Evolutionary conservation across 2,113 vertebrate species (phyloP), one percentile per base, ranked within the genome.

Genomic region (Burhinus oedicnemus): DNA sequence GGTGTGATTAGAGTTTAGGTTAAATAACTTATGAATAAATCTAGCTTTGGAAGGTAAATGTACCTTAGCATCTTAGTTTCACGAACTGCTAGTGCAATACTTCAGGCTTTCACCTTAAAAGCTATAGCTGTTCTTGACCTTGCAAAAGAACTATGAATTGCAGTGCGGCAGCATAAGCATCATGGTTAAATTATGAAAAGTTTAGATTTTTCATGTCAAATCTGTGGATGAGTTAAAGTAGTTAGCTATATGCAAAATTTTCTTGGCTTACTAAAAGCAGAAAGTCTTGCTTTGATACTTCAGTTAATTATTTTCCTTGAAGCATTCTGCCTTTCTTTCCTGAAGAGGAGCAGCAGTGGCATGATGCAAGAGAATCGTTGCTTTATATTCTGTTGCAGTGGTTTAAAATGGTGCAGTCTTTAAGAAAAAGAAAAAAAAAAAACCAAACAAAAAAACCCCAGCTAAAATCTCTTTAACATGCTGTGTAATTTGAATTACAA

Each of bases 1-100:
- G 60, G 30, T 92, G 91, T 51, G 64, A 84, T 79, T 95, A 89
- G 93, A 65, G 20, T 87, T 77, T 83, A 97, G 64, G 40, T 77
- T 85, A 85, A 79, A 38, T 92, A 89, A 87, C 2, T 45, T 72
- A 60, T 3, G 8, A 36, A 22, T 85, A 83, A 82, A 52, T 61
- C 21, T 62, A 5, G 81, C 47, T 78, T 1, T 93, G 78, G 54
- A 60, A 54, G 45, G 22, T 68, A 58, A 75, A 74, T 71, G 7
- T 88, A 29, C 45, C 19, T 60, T 61, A 65, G 51, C 55, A 70
- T 61, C 44, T 69, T 77, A 38, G 45, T 80, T 86, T 85, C 44
- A 4, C 21, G 83, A 8, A 42, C 22, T 72, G 92, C 79, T 79
- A 57, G 74, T 57, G 70, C 47, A 86, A 1, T 76, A 57, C 40